Evolutionary conservation across 2,888 invertebrate genomes (phyloP).

Genomic region (Timema cristinae): DNA sequence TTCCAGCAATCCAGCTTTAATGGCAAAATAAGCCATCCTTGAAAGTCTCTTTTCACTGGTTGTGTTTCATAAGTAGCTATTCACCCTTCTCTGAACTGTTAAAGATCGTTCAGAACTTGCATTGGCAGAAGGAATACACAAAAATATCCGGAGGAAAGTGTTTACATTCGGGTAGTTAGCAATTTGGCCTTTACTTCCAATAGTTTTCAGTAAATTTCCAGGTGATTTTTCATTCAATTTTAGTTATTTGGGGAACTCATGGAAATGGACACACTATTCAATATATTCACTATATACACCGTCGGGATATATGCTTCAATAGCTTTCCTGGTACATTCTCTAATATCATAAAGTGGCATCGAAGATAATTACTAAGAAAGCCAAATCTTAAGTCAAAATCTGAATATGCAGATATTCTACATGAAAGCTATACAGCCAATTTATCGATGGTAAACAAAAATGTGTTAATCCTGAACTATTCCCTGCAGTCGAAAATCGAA

Average conservation of each 20-base stretch:
- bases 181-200: not conserved
- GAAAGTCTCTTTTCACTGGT: no score
- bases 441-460: constrained; percentile 6
- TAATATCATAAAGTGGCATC: not conserved
- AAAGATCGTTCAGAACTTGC: no score
- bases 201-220: not conserved
- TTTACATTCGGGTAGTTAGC: not conserved
- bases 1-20: no score
- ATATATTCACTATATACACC: not conserved
- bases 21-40: no score
- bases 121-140: no score
- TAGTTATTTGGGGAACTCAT: not conserved
- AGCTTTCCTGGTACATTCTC: constrained; percentile 9
- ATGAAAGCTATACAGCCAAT: constrained; percentile 1
- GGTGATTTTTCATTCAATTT: not conserved
- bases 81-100: no score
- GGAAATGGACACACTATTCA: not conserved
- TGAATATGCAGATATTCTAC: not conserved
- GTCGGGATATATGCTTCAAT: not conserved
- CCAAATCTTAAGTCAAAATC: not conserved
- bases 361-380: constrained; percentile 1
- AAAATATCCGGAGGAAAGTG: not conserved
- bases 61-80: no score
- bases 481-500: not conserved
- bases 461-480: not conserved